phyloP scores from a whole-genome alignment of 2,113 vertebrate genomes.

The Tonatia bakeri region DNA sequence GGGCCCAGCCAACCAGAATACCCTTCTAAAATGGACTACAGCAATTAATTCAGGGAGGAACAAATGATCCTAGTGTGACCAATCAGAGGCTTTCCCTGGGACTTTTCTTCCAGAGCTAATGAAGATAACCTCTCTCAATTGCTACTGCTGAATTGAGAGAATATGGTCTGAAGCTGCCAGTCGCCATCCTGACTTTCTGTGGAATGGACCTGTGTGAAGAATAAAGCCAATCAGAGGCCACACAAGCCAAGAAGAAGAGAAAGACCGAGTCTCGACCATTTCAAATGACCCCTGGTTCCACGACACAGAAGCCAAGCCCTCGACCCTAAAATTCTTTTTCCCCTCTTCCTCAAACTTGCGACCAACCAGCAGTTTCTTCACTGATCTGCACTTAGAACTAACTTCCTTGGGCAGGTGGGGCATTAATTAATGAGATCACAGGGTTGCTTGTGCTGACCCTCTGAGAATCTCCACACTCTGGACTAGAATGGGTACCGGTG shows the following conservation, averaged over 20 bases:
- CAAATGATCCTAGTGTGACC: not conserved
- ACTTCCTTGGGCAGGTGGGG: not conserved
- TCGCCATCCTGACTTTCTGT: not conserved
- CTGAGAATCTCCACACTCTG: not conserved
- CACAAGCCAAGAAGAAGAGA: not conserved
- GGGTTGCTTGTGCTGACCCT: not conserved
- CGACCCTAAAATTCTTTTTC: no score
- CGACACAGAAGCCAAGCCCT: not conserved
- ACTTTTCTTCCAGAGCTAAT: not conserved
- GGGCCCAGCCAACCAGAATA: not conserved
- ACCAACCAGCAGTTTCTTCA: not conserved
- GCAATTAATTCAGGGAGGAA: not conserved
- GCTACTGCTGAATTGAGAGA: not conserved
- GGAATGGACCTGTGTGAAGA: not conserved
- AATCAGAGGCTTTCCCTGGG: not conserved
- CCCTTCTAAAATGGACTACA: not conserved
- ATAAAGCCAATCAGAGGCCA: not conserved
- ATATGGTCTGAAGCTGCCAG: not conserved
- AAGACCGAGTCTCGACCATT: not conserved
- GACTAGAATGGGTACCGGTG: not conserved
- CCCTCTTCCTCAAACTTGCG: not conserved
- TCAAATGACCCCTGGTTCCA: not conserved
- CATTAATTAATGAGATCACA: not conserved
- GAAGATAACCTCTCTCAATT: not conserved
- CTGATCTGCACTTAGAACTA: not conserved